Percentiles rank a stretch among this genome's conserved stretches.
phyloP scores from a whole-genome alignment of 2,113 vertebrate species.

The Brachirus orientalis region DNA sequence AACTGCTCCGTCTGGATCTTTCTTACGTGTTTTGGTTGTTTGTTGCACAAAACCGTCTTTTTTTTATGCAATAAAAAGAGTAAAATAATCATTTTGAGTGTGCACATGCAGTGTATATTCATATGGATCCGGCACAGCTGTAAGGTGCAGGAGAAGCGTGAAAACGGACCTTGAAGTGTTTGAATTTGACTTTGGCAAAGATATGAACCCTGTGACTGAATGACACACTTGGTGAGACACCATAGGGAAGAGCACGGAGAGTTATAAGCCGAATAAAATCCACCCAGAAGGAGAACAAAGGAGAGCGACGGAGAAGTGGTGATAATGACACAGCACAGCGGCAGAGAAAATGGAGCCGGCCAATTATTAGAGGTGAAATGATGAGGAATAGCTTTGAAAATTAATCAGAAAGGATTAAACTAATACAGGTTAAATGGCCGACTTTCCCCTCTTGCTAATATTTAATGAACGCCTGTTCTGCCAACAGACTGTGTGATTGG shows the following conservation, averaged over 20 bases:
- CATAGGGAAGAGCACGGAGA: constrained; percentile 2
- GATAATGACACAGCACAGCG: constrained; percentile 53
- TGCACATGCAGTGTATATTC: too few relatives aligned
- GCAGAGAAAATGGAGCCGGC: constrained; percentile 49
- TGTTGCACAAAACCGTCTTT: too few relatives aligned
- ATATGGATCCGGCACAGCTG: too few relatives aligned
- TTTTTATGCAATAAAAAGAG: too few relatives aligned
- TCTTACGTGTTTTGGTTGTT: too few relatives aligned
- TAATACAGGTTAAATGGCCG: constrained; percentile 69
- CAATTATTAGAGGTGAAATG: constrained; percentile 63
- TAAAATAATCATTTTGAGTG: too few relatives aligned
- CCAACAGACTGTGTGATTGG: constrained; percentile 64
- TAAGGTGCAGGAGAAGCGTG: too few relatives aligned
- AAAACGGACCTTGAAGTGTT: too few relatives aligned
- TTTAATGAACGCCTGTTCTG: constrained; percentile 68
- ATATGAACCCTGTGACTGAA: constrained; percentile 3
- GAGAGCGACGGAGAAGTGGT: constrained; percentile 25
- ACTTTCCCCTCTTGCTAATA: constrained; percentile 55
- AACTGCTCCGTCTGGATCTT: too few relatives aligned
- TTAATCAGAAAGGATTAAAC: constrained; percentile 69
- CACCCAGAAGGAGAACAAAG: constrained; percentile 36
- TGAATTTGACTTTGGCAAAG: too few relatives aligned
- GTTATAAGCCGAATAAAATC: constrained; percentile 44
- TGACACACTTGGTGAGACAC: constrained; percentile 17
- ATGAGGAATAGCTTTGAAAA: constrained; percentile 57